These are phyloP conservation scores for Aplocera efformata DNA, from an alignment of 2,888 invertebrate genomes.

Conservation along the genomic window DNA sequence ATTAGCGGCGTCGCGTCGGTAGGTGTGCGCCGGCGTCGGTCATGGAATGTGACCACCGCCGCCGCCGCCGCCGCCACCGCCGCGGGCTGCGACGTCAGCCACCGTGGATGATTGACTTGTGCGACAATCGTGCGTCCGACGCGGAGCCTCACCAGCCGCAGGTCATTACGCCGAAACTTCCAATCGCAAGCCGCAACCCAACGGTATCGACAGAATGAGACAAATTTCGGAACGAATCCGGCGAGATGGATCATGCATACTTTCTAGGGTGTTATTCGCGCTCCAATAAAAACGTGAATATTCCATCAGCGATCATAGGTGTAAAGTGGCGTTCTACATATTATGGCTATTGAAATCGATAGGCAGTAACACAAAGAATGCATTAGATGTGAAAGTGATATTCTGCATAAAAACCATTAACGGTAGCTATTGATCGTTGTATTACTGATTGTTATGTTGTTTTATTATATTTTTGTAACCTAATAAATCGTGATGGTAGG, in stretches of 20 bases:
- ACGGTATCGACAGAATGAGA: conserved; percentile 48
- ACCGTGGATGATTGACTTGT: conserved; percentile 48
- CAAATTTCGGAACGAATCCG: conserved; percentile 46
- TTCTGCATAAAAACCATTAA: conserved; percentile 30
- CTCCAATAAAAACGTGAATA: conserved; percentile 20
- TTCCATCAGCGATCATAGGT: conserved; percentile 17
- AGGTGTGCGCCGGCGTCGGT: conserved; percentile 26
- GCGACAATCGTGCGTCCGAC: conserved; percentile 44
- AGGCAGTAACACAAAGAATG: conserved; percentile 24
- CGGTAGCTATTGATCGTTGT: conserved; percentile 29
- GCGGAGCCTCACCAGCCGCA: conserved; percentile 40
- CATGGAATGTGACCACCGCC: conserved; percentile 36
- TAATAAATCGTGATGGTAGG: conserved; percentile 30
- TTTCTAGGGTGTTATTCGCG: conserved; percentile 26
- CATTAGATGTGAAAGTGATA: conserved; percentile 32
- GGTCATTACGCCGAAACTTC: conserved; percentile 33
- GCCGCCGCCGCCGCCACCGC: too few relatives aligned
- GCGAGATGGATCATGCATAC: conserved; percentile 32
- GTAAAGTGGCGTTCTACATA: conserved; percentile 25
- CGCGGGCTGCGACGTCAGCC: conserved; percentile 39
- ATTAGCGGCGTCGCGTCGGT: conserved; percentile 18
- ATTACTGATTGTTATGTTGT: conserved; percentile 28
- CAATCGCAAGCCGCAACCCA: conserved; percentile 35
- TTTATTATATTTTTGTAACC: conserved; percentile 32
- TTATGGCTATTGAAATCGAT: conserved; percentile 24